Percentiles rank a stretch among this genome's conserved stretches.
Conservation (phyloP, 1,140 invertebrate genomes). For the Caenorhabditis inopinata region DNA sequence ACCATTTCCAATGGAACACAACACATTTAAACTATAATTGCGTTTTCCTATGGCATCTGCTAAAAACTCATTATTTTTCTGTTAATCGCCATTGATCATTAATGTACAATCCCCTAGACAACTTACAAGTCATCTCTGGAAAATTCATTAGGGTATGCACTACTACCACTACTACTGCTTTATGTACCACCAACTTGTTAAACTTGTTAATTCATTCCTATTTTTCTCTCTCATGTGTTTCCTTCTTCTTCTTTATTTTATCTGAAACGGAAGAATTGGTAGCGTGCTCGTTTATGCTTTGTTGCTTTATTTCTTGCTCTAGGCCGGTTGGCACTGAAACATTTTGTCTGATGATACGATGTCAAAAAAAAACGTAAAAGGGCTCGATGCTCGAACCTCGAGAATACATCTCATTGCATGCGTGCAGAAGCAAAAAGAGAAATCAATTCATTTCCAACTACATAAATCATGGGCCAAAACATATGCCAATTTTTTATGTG, state of each 20-base stretch:
- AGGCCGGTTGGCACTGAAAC: too few relatives aligned
- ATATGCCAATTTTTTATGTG: background rate
- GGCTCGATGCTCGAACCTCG: background rate
- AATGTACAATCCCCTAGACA: background rate
- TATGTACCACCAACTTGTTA: background rate
- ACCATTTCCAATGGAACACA: too few relatives aligned
- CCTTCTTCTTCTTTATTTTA: background rate
- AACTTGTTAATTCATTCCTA: background rate
- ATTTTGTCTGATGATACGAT: too few relatives aligned
- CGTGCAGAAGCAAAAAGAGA: background rate
- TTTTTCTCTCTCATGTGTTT: background rate
- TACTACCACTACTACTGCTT: background rate
- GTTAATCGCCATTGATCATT: background rate
- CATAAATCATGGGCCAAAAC: constrained; percentile 9
- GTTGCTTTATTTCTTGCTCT: too few relatives aligned
- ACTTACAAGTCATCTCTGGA: background rate
- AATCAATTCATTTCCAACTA: constrained; percentile 16
- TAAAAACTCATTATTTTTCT: background rate
- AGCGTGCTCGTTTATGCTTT: background rate
- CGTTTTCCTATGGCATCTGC: too few relatives aligned
- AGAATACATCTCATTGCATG: background rate
- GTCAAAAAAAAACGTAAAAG: background rate
- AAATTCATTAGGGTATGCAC: constrained; percentile 25
- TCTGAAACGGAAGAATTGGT: constrained; percentile 10
- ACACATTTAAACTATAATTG: too few relatives aligned